Conservation (phyloP, 2,888 invertebrate genomes). For the Artemia sp. region DNA sequence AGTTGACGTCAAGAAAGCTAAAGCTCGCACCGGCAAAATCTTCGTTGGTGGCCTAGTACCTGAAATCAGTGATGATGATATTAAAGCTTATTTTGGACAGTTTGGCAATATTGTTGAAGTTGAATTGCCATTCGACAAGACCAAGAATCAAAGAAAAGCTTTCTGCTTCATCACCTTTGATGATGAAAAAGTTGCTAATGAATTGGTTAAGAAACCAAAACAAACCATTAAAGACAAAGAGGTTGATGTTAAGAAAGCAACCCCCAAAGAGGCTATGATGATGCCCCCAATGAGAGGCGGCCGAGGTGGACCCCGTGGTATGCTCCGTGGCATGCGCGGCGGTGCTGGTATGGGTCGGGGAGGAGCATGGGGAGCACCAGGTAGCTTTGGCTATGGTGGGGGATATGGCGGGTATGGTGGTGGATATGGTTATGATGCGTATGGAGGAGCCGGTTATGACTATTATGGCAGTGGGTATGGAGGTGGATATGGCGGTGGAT, state of each 20-base stretch:
- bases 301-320: constrained; percentile 38
- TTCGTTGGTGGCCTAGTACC: constrained; percentile 89
- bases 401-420: constrained; percentile 26
- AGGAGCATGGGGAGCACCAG: constrained; percentile 44
- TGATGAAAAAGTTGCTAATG: constrained; percentile 80
- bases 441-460: constrained; percentile 45
- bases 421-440: constrained; percentile 26
- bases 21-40: constrained; percentile 85
- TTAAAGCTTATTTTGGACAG: constrained; percentile 75
- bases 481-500: constrained; percentile 22
- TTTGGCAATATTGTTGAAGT: constrained; percentile 84
- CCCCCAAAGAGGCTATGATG: constrained; percentile 65
- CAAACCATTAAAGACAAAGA: constrained; percentile 85
- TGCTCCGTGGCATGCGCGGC: constrained; percentile 38
- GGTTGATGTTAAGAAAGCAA: constrained; percentile 87
- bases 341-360: constrained; percentile 30
- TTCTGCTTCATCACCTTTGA: constrained; percentile 97
- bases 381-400: constrained; percentile 35
- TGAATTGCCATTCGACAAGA: constrained; percentile 92
- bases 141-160: constrained; percentile 86
- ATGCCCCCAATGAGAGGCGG: constrained; percentile 31
- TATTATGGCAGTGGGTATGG: constrained; percentile 39
- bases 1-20: constrained; percentile 88
- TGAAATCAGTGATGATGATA: constrained; percentile 81
- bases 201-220: constrained; percentile 74